phyloP scores from a whole-genome alignment of 1,140 invertebrate genomes.

The Drosophila sturtevanti region DNA sequence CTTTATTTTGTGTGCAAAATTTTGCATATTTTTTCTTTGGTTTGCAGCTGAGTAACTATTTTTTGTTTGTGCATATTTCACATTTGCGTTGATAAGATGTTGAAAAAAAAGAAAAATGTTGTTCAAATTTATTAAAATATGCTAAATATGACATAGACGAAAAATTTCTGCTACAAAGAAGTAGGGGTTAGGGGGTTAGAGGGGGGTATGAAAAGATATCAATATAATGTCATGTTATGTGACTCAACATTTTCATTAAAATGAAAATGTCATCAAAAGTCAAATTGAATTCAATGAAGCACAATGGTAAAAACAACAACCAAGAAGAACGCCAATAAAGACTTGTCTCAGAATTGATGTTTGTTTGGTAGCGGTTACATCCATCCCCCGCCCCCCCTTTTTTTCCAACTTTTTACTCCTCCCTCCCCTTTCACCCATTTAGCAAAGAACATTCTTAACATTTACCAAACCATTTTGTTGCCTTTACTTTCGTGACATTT shows the following conservation, averaged over 20 bases:
- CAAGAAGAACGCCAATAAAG: neutral
- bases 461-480: slow-evolving; percentile 5
- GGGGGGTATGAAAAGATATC: slow-evolving; percentile 15
- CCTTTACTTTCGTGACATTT: neutral
- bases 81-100: slow-evolving; percentile 10
- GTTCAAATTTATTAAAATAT: slow-evolving; percentile 17
- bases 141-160: neutral
- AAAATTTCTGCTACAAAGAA: neutral
- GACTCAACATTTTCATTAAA: slow-evolving; percentile 67
- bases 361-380: too few relatives aligned
- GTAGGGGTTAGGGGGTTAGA: neutral
- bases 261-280: slow-evolving; percentile 26
- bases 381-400: too few relatives aligned
- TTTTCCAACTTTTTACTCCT: too few relatives aligned
- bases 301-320: slow-evolving; percentile 1
- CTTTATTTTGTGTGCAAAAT: neutral
- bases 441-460: neutral
- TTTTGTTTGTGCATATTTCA: too few relatives aligned
- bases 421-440: neutral
- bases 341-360: slow-evolving; percentile 20
- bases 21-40: neutral
- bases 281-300: slow-evolving; percentile 43
- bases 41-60: neutral
- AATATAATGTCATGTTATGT: slow-evolving; percentile 53
- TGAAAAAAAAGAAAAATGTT: slow-evolving; percentile 13